These are phyloP conservation scores for Ctena decussata DNA, from an alignment of 2,888 invertebrate species.

Conservation along the genomic window DNA sequence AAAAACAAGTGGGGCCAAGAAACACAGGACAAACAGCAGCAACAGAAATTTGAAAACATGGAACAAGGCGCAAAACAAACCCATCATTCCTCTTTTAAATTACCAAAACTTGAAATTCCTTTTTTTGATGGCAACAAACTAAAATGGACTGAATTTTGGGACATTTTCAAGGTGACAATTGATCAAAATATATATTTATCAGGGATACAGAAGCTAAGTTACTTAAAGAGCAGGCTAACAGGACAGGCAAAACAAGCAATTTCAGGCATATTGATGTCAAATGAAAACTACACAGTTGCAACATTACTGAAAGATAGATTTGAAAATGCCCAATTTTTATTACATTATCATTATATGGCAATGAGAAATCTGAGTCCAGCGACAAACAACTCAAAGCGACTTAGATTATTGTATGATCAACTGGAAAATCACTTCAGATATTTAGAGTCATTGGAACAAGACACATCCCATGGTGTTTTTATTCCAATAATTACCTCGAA, in stretches of 20 bases:
- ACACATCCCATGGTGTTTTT: slow-evolving; percentile 26
- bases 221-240: not conserved
- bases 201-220: not conserved
- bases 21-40: no score
- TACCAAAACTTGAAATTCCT: no score
- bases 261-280: not conserved
- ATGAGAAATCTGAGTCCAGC: not conserved
- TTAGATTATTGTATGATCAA: not conserved
- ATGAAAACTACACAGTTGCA: not conserved
- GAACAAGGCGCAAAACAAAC: no score
- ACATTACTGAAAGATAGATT: not conserved
- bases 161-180: not conserved
- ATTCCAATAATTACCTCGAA: slow-evolving; percentile 17
- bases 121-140: not conserved
- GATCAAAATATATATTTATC: not conserved
- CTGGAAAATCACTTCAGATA: not conserved
- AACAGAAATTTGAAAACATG: no score
- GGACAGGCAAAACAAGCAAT: not conserved
- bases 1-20: no score
- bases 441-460: slow-evolving; percentile 17
- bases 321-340: not conserved
- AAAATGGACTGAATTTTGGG: not conserved
- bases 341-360: not conserved
- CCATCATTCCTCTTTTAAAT: no score
- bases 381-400: not conserved